phyloP scores from a whole-genome alignment of 2,797 vertebrate species.

The Acridotheres tristis region DNA sequence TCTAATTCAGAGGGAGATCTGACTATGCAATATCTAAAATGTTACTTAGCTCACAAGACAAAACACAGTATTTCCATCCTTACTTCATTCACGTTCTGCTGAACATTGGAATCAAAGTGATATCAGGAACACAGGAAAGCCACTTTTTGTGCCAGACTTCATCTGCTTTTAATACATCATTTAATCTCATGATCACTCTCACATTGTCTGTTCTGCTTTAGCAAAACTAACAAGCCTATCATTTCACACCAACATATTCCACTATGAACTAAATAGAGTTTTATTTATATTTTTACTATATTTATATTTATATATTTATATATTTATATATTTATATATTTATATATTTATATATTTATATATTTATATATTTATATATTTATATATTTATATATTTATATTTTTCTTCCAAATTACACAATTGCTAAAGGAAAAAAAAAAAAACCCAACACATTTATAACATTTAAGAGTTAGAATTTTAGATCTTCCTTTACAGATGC shows the following conservation, averaged over 20 bases:
- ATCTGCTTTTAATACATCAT: background rate
- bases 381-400: background rate
- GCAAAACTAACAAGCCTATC: background rate
- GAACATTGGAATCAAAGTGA: background rate
- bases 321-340: background rate
- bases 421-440: background rate
- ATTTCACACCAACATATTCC: background rate
- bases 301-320: background rate
- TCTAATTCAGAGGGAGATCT: background rate
- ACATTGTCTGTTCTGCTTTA: background rate
- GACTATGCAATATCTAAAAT: background rate
- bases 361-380: background rate
- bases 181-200: background rate
- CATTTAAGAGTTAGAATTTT: background rate
- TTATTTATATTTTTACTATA: background rate
- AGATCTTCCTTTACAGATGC: background rate
- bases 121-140: background rate
- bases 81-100: background rate
- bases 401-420: background rate
- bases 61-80: background rate
- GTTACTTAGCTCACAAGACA: background rate
- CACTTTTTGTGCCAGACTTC: background rate
- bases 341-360: background rate
- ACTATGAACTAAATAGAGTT: background rate
- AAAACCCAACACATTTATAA: background rate